Conservation (phyloP, 2,113 vertebrate species). For the Alaudala cheleensis region DNA sequence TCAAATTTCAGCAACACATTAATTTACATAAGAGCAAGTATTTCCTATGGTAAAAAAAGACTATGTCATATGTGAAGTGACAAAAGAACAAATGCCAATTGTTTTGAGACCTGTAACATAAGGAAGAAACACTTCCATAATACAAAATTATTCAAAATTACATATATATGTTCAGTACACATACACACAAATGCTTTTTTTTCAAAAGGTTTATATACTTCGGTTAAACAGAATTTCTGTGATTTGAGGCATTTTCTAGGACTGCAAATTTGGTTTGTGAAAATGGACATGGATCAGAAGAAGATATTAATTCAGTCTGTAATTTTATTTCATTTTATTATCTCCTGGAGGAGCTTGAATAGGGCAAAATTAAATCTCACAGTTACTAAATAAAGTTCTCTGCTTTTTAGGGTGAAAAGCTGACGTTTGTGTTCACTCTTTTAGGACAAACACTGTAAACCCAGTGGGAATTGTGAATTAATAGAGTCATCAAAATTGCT, state of each 20-base stretch:
- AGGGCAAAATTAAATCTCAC: neutral
- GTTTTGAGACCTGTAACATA: neutral
- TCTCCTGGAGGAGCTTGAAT: neutral
- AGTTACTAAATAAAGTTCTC: neutral
- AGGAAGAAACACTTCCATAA: neutral
- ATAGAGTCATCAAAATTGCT: neutral
- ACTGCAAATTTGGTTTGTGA: neutral
- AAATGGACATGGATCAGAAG: neutral
- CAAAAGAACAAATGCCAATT: neutral
- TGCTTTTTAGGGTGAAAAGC: conserved; percentile 1
- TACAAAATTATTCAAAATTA: neutral
- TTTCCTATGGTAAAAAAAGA: neutral
- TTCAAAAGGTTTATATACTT: neutral
- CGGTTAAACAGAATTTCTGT: neutral
- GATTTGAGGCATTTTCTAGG: neutral
- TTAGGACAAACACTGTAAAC: neutral
- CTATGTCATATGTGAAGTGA: neutral
- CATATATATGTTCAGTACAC: neutral
- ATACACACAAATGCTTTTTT: neutral
- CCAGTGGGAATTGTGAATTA: neutral
- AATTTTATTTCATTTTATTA: neutral
- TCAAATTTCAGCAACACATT: neutral
- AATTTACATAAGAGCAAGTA: neutral
- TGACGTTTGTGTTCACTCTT: neutral
- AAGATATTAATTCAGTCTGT: neutral